Base-by-base conservation (phyloP, 2,113 vertebrate species). In the Orycteropus afer region DNA sequence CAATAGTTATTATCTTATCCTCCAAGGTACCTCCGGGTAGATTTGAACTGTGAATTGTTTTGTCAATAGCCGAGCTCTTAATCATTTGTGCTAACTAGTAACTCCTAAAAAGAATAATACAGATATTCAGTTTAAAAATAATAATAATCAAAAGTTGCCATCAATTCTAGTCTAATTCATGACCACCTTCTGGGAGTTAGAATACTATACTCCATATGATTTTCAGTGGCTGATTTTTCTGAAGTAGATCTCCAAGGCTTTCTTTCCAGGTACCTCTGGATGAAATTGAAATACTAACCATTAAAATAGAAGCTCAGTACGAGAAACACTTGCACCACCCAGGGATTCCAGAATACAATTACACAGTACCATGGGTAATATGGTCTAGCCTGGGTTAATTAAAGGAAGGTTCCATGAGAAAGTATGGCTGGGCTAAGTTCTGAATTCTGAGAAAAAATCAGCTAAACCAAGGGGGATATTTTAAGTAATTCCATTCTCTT, bases 371-470 rank as follows among this genome's bases (percentile, higher is more conserved):
- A 77, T 77, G 57, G 45, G 17, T 93, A 42, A 90, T 73, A 59
- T 77, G 22, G 69, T 32, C 6, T 51, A 76, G 59, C 4, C 27
- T 69, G 49, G 15, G 14, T 25, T n/a, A 13, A 53, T 65, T 22
- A 53, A 22, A 92, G 61, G 84, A 61, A 49, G 34, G 73, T 37
- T 85, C 4, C 4, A 40, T 37, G 55, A 69, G 15, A 47, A 77
- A 22, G 47, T 3, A 7, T 69, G 40, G 37, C n/a, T 90, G 67
- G 59, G 53, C 34, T 84, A 59, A 89, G 2, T 29, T 40, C 29
- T 14, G 83, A 91, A 80, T 47, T 14, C 20, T 73, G 17, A 90
- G 49, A 8, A 89, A 77, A 12, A 88, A 79, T 94, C 61, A 93
- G 29, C 13, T 89, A 34, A 96, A 17, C 29, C 23, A 42, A 71